Evolutionary conservation across 2,797 vertebrate species (phyloP), one percentile per base, ranked within the genome.

Genomic region (Acanthurus tractus): DNA sequence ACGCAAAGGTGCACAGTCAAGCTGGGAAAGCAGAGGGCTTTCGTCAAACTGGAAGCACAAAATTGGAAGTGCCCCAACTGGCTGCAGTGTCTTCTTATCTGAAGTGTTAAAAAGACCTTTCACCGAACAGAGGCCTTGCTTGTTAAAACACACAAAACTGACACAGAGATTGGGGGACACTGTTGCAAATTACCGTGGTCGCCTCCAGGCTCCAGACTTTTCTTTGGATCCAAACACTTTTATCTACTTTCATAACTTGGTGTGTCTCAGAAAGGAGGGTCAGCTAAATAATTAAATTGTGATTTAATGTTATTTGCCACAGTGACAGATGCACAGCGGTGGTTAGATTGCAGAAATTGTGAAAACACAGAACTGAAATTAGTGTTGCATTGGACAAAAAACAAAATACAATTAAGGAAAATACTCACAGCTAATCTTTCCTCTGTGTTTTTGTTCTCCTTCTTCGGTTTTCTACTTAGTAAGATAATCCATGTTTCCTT

Each of bases 401-500:
- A 82, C 49, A 48, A 79, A 83, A 79, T 12, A 49, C 49, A 86
- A 73, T 86, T 73, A 80, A 52, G 55, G 14, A 55, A 29, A 81
- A 67, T 42, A 63, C 54, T 71, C 57, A 3, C 34, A 63, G 55
- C 59, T 77, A 72, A 81, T 84, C 20, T 82, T 57, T 74, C 46
- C 64, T 71, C 55, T 62, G 25, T 64, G 67, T 62, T 88, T 85
- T 78, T 12, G 11, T 58, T 71, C 61, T 67, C 65, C 13, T 61
- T 66, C 42, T 46, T 29, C 10, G 1, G 44, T 84, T 80, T 76
- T 57, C 55, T 86, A 44, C 57, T 77, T 80, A 61, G 56, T 72
- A 23, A 79, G 69, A 76, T 81, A 78, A 82, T 84, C 68, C 59
- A 70, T 66, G 79, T 84, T 76, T 61, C 52, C 55, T 42, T 53